Conservation (phyloP, 1,140 invertebrate species). For the Brachionus angularis region DNA sequence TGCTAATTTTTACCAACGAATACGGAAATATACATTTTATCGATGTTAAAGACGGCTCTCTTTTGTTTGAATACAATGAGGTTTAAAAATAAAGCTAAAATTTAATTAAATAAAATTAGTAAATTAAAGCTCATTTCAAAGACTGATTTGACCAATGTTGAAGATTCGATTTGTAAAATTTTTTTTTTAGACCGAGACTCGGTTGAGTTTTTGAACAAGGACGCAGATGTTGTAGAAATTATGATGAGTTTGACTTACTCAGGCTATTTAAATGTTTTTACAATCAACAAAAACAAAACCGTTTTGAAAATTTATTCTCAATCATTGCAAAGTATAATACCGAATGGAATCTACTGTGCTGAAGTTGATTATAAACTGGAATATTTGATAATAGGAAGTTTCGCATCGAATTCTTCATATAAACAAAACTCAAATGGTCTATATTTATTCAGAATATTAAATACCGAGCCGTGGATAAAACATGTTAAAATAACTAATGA, state of each 20-base stretch:
- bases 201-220: background rate
- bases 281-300: background rate
- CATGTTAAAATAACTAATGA: constrained; percentile 21
- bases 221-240: constrained; percentile 1
- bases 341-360: constrained; percentile 37
- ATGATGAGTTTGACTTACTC: constrained; percentile 31
- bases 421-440: constrained; percentile 29
- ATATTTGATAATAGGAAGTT: constrained; percentile 38
- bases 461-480: constrained; percentile 35
- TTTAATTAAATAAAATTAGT: no score
- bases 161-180: constrained; percentile 2
- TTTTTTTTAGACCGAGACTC: background rate
- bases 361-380: constrained; percentile 18
- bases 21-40: constrained; percentile 7
- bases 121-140: no score
- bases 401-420: background rate
- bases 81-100: no score
- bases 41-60: background rate
- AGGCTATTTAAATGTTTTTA: constrained; percentile 19
- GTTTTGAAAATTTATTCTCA: background rate
- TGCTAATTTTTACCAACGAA: constrained; percentile 20
- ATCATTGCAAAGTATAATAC: constrained; percentile 14
- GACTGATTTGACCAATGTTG: background rate
- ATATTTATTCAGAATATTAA: constrained; percentile 1
- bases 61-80: background rate